Evolutionary conservation across 2,113 vertebrate species (phyloP).

Genomic region (Ictalurus furcatus): DNA sequence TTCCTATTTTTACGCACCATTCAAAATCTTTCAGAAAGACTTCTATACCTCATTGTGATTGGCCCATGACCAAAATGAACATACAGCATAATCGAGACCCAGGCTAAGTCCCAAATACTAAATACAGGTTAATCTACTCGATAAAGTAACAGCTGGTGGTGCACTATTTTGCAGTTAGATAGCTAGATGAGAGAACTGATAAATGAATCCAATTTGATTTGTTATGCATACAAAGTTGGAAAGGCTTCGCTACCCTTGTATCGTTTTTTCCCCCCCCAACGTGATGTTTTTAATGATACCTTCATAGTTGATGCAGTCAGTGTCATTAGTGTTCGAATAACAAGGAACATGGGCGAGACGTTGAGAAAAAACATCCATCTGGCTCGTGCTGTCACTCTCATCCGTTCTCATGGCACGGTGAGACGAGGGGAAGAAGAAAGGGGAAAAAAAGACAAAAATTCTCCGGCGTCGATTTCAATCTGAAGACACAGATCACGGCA

Average conservation of each 20-base stretch:
- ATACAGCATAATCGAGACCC: background rate
- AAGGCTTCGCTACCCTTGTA: background rate
- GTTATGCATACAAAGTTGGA: background rate
- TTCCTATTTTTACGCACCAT: no score
- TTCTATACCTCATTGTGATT: background rate
- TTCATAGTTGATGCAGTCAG: background rate
- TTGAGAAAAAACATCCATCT: conserved; percentile 26
- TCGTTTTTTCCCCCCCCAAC: background rate
- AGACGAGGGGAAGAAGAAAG: conserved; percentile 6
- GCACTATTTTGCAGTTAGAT: background rate
- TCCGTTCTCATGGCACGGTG: conserved; percentile 48
- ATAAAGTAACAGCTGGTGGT: background rate
- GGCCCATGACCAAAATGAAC: background rate
- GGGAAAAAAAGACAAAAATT: conserved; percentile 52
- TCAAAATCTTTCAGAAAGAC: no score
- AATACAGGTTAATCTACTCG: background rate
- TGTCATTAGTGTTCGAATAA: background rate
- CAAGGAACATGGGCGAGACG: background rate
- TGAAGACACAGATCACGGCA: conserved; percentile 67
- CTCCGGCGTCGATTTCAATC: conserved; percentile 63
- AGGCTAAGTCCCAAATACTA: background rate
- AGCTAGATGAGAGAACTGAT: background rate
- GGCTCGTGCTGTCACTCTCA: conserved; percentile 34
- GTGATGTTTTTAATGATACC: background rate
- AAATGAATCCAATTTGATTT: background rate